Evolutionary conservation across 2,888 invertebrate species (phyloP).

Genomic region (Pristionchus mayeri): DNA sequence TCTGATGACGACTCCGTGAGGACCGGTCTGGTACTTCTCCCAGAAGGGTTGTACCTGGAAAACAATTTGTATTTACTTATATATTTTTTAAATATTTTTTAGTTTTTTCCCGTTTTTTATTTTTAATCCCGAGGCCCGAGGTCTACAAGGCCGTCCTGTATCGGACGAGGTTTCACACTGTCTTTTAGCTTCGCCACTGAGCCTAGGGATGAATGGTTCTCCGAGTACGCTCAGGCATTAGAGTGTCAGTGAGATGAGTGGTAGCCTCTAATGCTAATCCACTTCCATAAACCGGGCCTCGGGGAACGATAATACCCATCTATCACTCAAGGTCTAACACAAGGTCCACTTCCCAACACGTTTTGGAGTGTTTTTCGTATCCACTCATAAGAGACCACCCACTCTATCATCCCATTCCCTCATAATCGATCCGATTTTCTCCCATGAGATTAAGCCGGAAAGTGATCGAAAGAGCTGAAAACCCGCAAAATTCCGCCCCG

Average conservation of each 20-base stretch:
- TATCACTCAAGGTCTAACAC: no score
- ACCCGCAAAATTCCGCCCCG: constrained; percentile 21
- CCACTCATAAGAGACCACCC: not conserved
- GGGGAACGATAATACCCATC: no score
- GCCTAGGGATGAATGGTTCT: no score
- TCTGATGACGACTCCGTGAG: constrained; percentile 74
- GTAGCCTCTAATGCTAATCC: no score
- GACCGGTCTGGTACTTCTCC: constrained; percentile 76
- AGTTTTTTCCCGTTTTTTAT: not conserved
- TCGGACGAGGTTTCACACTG: no score
- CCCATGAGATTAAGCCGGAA: constrained; percentile 22
- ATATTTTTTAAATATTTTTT: no score
- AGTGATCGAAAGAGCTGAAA: constrained; percentile 39
- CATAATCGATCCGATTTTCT: constrained; percentile 46
- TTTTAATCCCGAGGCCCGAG: not conserved
- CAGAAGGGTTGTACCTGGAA: constrained; percentile 72
- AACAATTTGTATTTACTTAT: no score
- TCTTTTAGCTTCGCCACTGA: no score
- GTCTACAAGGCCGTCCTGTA: no score
- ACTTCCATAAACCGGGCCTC: no score
- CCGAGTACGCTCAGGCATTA: no score
- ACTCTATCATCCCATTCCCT: not conserved
- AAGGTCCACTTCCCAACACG: not conserved
- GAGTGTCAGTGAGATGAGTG: no score
- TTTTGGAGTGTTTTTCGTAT: not conserved